Evolutionary conservation across 2,113 vertebrate species (phyloP), one percentile per base, ranked within the genome.

Genomic region (Phaetusa simplex): DNA sequence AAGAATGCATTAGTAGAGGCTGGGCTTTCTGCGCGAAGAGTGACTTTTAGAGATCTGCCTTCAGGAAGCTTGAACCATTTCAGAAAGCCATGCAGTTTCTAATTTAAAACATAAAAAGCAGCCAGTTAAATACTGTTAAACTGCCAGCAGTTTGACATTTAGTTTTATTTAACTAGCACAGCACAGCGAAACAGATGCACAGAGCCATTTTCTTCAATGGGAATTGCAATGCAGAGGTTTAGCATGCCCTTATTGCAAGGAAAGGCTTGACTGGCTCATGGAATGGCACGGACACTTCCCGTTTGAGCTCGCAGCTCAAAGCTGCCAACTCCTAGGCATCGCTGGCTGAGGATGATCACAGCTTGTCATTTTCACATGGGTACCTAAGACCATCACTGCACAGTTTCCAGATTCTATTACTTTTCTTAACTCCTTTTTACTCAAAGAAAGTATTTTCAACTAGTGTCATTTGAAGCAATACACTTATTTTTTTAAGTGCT

Each of bases 81-180:
- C 56, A 85, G 87, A 95, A 40, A 93, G 64, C 27, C 65, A 61
- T 50, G 66, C 72, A 91, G 59, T 29, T 95, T 53, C 62, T 83
- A 47, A 95, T 94, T 96, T 94, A 20, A 72, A 94, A 62, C 81
- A 69, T 72, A 79, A 95, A 91, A 94, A 82, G 36, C 66, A 91
- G 76, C 49, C 8, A 8, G 50, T 23, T 77, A 83, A 88, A 52
- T 19, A 56, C 74, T 38, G 58, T 47, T 87, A 81, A 93, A 82
- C 53, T 86, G 58, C 55, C 70, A 64, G 89, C 74, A 90, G 29
- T 55, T 29, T 92, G 91, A 94, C 87, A 90, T 91, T 90, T 66
- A 3, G 40, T 47, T 88, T 74, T 52, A 65, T 52, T 81, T 59
- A 36, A 19, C 59, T 40, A 71, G 62, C 73, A 56, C 47, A 93